A percentile compares a stretch with the other conserved stretches of the same genome.
Evolutionary conservation across 92 coral and sea anemone genomes (phyloP).

Genomic region (Scolanthus callimorphus): DNA sequence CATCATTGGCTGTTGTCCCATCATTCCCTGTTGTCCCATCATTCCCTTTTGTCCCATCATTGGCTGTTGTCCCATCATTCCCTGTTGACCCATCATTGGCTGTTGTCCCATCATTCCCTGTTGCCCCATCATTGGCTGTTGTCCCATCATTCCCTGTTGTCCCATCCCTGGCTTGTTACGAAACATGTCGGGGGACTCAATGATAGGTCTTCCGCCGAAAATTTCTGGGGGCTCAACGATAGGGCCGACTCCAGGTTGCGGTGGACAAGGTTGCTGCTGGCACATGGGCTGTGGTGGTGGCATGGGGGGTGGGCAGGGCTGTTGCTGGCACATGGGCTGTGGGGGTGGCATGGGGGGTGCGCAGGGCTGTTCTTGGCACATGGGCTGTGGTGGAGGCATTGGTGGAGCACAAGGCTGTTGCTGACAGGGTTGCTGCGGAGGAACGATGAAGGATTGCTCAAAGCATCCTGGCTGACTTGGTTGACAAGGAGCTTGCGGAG

Average conservation of each 20-base stretch:
- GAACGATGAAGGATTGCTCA: neutral
- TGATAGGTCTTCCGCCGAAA: neutral
- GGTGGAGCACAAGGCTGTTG: constrained; percentile 42
- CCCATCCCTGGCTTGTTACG: neutral
- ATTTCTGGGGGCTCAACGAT: constrained; percentile 7
- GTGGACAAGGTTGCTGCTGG: constrained; percentile 1
- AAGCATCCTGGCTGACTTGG: constrained; percentile 1
- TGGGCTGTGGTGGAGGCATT: constrained; percentile 20
- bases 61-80: neutral
- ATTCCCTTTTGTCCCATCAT: neutral
- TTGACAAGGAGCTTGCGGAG: constrained; percentile 2
- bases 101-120: neutral
- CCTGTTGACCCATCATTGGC: neutral
- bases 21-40: neutral
- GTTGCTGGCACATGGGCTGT: constrained; percentile 22
- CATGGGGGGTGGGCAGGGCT: constrained; percentile 20
- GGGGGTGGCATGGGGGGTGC: constrained; percentile 24
- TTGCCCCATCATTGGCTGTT: constrained; percentile 10
- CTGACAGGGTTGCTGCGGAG: constrained; percentile 22
- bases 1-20: neutral
- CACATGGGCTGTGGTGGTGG: constrained; percentile 9
- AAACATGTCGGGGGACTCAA: neutral
- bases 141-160: constrained; percentile 20
- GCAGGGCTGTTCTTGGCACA: constrained; percentile 29
- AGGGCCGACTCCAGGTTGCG: neutral